Evolutionary conservation across 2,888 invertebrate species (phyloP), one percentile per base, ranked within the genome.

Genomic region (Drosophila prostipennis): DNA sequence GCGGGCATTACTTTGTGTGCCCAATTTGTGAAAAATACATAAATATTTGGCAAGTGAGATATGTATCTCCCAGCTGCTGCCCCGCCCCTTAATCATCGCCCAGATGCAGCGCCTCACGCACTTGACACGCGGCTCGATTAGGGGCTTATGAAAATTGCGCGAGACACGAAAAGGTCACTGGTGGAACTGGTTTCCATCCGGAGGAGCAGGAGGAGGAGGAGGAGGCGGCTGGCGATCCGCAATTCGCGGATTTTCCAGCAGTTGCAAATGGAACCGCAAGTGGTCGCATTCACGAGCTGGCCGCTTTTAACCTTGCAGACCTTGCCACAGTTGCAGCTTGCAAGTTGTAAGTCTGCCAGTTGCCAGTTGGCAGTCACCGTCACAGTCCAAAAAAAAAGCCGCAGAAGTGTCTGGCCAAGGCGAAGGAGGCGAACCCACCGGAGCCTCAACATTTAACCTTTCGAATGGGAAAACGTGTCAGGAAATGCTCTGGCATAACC

Each of bases 261-360:
- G 49, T 49, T 23, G 54, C 39, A 54, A 54, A 73, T 51, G 54
- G 32, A 69, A 69, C 72, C 75, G 40, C 83, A 75, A 79, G 63
- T 49, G 72, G 61, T 68, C 70, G 61, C 77, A 57, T 58, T 57
- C 76, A 72, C 79, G 46, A 46, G 57, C 63, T 58, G 55, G 39
- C 48, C 59, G 80, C 64, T 54, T 63, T 71, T 88, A 88, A 83
- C 83, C 89, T 83, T 83, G 89, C 70, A 87, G 89, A 89, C 87
- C 83, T 83, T 83, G 89, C 89, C 82, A 86, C 82, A 83, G 88
- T 88, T 82, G 89, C 87, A 68, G 74, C 67, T 42, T 60, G 56
- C 51, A 10, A 58, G 59, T 46, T 67, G 59, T 55, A 61, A 60
- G 48, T 54, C 42, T 46, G 51, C 60, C 65, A 67, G 58, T 42